phyloP scores from a whole-genome alignment of 2,888 invertebrate genomes.

The Nineta flava region DNA sequence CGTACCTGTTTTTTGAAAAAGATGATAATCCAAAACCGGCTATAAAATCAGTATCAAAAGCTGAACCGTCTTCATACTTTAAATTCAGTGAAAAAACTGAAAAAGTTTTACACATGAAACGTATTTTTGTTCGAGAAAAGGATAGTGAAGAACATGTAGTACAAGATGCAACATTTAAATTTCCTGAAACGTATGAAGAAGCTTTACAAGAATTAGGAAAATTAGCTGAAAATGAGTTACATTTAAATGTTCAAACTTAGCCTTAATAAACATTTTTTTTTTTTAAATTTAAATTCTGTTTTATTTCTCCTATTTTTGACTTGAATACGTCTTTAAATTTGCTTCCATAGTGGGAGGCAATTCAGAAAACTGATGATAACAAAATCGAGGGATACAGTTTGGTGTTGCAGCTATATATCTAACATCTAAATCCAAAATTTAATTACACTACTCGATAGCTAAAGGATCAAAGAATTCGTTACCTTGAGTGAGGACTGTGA shows the following conservation, averaged over 20 bases:
- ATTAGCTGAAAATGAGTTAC: background rate
- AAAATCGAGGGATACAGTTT: too few relatives aligned
- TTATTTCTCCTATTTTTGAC: too few relatives aligned
- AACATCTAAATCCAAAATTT: too few relatives aligned
- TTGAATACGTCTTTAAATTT: too few relatives aligned
- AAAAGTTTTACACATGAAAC: background rate
- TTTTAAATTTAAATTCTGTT: too few relatives aligned
- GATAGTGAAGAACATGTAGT: background rate
- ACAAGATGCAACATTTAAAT: background rate
- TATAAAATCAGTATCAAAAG: background rate
- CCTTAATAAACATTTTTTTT: too few relatives aligned
- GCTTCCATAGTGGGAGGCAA: too few relatives aligned
- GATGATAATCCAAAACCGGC: background rate
- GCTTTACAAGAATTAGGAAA: background rate
- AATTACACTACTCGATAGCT: too few relatives aligned
- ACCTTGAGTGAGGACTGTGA: too few relatives aligned
- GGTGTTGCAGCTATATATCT: too few relatives aligned
- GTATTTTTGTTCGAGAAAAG: background rate
- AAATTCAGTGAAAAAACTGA: background rate
- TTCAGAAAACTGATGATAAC: too few relatives aligned
- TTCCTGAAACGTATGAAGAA: background rate
- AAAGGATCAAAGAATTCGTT: too few relatives aligned
- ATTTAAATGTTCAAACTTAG: background rate
- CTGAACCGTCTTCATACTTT: background rate
- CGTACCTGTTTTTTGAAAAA: background rate